Conservation (phyloP, 2,113 vertebrate species). For the Coryphaenoides rupestris region DNA sequence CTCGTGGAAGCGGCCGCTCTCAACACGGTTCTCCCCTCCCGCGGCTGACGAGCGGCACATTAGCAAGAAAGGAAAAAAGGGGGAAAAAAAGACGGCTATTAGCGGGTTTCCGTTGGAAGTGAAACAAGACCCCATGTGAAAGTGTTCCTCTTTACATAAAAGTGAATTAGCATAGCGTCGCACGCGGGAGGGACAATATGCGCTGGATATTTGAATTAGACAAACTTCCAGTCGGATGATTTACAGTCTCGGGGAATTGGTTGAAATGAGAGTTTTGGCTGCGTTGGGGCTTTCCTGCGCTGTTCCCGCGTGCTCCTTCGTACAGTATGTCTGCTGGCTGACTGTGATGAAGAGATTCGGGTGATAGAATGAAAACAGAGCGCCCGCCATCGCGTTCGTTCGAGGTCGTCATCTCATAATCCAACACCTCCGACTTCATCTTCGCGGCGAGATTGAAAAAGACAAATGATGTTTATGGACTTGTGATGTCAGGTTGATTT, state of each 20-base stretch:
- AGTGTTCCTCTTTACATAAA: slow-evolving; percentile 43
- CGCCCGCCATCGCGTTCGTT: neutral
- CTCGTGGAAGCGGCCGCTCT: slow-evolving; percentile 37
- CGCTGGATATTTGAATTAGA: slow-evolving; percentile 44
- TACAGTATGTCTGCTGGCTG: too few species aligned
- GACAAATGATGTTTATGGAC: slow-evolving; percentile 42
- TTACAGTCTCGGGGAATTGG: slow-evolving; percentile 43
- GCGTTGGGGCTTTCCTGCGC: slow-evolving; percentile 15
- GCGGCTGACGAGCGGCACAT: slow-evolving; percentile 30
- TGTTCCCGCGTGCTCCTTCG: slow-evolving; percentile 66
- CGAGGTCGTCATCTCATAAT: slow-evolving; percentile 25
- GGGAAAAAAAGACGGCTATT: slow-evolving; percentile 26
- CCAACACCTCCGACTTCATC: slow-evolving; percentile 19
- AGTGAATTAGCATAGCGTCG: slow-evolving; percentile 50
- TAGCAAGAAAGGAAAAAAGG: slow-evolving; percentile 26
- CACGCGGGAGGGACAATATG: slow-evolving; percentile 27
- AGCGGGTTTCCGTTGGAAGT: slow-evolving; percentile 19
- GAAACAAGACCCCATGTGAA: slow-evolving; percentile 38
- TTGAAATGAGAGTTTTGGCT: slow-evolving; percentile 52
- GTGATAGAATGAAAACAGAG: neutral
- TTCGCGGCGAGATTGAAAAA: slow-evolving; percentile 37
- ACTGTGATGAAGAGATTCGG: slow-evolving; percentile 34
- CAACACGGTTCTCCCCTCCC: slow-evolving; percentile 50
- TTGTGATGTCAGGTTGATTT: slow-evolving; percentile 31
- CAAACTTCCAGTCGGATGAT: slow-evolving; percentile 42